These are phyloP conservation scores for Ciconia nigra DNA, from an alignment of 2,797 vertebrate species.

Conservation along the genomic window DNA sequence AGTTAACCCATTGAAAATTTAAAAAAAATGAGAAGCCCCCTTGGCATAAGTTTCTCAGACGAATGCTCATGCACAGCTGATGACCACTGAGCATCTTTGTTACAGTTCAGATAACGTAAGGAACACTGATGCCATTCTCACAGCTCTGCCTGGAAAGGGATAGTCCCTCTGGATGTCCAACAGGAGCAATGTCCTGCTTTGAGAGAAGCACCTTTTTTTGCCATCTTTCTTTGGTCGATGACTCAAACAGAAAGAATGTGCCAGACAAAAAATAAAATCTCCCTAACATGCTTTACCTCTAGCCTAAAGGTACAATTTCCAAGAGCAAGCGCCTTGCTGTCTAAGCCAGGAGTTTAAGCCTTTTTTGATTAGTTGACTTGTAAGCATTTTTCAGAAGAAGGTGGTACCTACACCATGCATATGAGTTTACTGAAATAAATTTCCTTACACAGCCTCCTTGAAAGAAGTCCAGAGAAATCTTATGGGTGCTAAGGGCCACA, in stretches of 20 bases:
- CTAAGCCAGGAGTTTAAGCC: slow-evolving; percentile 23
- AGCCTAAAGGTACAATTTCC: slow-evolving; percentile 51
- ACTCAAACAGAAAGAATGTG: slow-evolving; percentile 38
- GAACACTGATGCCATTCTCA: neutral
- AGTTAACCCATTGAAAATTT: neutral
- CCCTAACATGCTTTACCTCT: slow-evolving; percentile 16
- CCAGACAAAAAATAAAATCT: neutral
- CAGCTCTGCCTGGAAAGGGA: neutral
- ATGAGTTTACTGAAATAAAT: neutral
- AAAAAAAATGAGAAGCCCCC: neutral
- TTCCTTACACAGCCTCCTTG: neutral
- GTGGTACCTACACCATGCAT: neutral
- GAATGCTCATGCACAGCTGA: neutral
- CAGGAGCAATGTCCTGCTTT: neutral
- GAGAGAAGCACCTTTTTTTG: neutral
- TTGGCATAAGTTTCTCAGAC: neutral
- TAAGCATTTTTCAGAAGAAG: slow-evolving; percentile 15
- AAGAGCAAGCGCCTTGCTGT: slow-evolving; percentile 28
- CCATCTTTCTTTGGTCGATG: neutral
- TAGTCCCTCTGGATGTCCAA: neutral
- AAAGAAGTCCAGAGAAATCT: neutral
- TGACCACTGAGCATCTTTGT: neutral
- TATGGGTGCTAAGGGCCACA: neutral
- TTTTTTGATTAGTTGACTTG: slow-evolving; percentile 5
- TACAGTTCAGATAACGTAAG: neutral